Evolutionary conservation across 2,113 vertebrate species (phyloP).

Genomic region (Sander vitreus): DNA sequence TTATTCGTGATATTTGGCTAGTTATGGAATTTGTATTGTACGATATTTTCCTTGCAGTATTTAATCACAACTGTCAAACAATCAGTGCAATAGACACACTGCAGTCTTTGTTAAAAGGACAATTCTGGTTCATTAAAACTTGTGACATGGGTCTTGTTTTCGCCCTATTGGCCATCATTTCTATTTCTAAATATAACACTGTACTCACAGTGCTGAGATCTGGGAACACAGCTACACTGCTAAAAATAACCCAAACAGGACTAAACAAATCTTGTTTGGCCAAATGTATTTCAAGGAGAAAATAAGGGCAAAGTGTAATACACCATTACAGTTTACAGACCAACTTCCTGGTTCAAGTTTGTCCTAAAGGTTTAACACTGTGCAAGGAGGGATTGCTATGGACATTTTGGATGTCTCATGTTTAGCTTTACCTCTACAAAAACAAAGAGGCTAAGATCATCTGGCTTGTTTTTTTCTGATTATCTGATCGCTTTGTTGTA

Average conservation of each 20-base stretch:
- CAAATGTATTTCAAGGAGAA: not conserved
- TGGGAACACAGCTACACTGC: slow-evolving; percentile 1
- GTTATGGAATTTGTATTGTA: not conserved
- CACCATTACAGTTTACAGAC: not conserved
- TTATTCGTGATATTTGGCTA: not conserved
- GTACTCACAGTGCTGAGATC: slow-evolving; percentile 1
- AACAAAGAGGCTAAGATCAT: not conserved
- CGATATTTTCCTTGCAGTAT: not conserved
- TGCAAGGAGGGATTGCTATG: not conserved
- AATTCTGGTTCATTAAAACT: not conserved
- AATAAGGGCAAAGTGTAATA: not conserved
- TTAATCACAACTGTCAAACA: not conserved
- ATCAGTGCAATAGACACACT: not conserved
- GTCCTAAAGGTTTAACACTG: not conserved
- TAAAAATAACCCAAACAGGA: slow-evolving; percentile 8
- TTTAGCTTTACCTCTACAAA: not conserved
- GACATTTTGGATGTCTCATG: not conserved
- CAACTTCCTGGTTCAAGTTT: not conserved
- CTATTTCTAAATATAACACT: not conserved
- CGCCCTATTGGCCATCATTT: not conserved
- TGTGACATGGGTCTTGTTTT: not conserved
- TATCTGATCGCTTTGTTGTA: not conserved
- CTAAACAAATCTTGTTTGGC: not conserved
- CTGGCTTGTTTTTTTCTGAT: not conserved
- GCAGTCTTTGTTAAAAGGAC: not conserved